phyloP scores from a whole-genome alignment of 2,113 vertebrate species.

The Clinocottus analis region DNA sequence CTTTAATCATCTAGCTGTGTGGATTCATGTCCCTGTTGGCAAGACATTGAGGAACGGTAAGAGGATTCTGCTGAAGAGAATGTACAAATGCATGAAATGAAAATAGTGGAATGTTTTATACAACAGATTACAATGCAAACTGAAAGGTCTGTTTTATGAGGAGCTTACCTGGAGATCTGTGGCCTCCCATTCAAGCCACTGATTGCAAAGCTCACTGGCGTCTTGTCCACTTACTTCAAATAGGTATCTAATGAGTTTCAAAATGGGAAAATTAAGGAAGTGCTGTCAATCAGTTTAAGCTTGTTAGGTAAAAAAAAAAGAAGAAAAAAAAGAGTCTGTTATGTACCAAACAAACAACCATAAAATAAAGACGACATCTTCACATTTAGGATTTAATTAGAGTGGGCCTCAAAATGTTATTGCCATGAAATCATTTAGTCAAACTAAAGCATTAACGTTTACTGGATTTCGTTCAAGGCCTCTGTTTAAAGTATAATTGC shows the following conservation, averaged over 20 bases:
- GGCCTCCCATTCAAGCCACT: slow-evolving; percentile 95
- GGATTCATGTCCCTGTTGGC: slow-evolving; percentile 4
- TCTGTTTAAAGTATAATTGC: neutral
- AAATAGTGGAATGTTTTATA: slow-evolving; percentile 11
- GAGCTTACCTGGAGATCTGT: slow-evolving; percentile 88
- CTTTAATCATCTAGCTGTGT: slow-evolving; percentile 23
- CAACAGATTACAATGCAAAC: neutral
- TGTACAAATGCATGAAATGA: slow-evolving; percentile 6
- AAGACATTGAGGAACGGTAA: neutral
- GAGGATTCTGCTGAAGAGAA: slow-evolving; percentile 9
- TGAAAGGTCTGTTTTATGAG: neutral
- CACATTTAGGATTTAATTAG: neutral
- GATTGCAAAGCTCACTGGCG: slow-evolving; percentile 82
- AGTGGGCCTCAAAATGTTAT: neutral
- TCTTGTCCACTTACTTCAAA: slow-evolving; percentile 86
- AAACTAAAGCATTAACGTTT: neutral
- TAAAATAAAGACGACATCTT: neutral
- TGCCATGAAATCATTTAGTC: neutral
- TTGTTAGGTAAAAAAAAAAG: neutral
- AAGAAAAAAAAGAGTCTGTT: neutral
- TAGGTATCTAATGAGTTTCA: slow-evolving; percentile 83
- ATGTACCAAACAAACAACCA: neutral
- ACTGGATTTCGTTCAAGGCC: no score
- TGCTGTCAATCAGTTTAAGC: neutral
- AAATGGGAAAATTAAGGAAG: neutral